Conservation (phyloP, 2,888 invertebrate species). For the Phortica okadai region DNA sequence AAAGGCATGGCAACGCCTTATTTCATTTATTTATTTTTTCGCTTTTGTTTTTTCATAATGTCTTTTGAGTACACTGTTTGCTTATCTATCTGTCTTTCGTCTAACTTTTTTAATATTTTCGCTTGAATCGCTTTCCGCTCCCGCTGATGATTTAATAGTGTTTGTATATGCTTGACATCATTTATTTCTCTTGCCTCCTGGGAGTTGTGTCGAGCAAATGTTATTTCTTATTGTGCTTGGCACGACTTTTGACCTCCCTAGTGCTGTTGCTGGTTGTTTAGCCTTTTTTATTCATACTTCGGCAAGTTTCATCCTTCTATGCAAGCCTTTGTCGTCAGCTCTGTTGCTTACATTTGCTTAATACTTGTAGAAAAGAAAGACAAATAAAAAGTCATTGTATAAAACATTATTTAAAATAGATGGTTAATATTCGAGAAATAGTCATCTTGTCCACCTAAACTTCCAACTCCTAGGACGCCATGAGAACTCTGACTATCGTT, state of each 20-base stretch:
- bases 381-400: no score
- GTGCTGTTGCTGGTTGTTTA: not conserved
- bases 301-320: no score
- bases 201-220: constrained; percentile 25
- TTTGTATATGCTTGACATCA: constrained; percentile 7
- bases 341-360: no score
- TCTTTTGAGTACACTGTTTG: not conserved
- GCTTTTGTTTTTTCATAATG: not conserved
- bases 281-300: not conserved
- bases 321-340: no score
- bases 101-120: not conserved
- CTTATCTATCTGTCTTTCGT: not conserved
- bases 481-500: no score
- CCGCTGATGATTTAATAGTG: not conserved
- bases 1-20: no score
- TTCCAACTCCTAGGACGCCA: no score
- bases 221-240: not conserved
- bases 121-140: not conserved
- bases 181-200: constrained; percentile 10
- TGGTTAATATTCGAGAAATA: no score
- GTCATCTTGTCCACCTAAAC: no score
- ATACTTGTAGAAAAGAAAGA: no score
- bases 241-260: not conserved
- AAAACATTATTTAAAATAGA: no score
- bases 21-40: no score